These are phyloP conservation scores for Drosophila anomalata DNA, from an alignment of 2,888 invertebrate genomes.

Conservation along the genomic window DNA sequence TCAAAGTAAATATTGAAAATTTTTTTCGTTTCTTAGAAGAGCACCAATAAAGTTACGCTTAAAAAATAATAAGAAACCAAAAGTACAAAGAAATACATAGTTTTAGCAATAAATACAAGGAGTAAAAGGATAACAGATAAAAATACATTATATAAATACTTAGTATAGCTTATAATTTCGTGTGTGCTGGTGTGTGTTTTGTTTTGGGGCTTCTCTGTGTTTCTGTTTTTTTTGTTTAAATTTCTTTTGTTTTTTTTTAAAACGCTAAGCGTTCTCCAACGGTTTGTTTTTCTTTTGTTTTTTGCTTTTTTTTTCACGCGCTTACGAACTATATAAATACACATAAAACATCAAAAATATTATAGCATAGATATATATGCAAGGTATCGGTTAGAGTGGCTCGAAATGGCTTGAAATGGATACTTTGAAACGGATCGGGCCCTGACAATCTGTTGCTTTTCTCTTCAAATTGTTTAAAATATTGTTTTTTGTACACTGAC, in stretches of 20 bases:
- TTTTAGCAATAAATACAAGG: slow-evolving; percentile 39
- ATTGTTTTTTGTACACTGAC: not conserved
- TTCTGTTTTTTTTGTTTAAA: slow-evolving; percentile 23
- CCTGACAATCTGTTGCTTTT: not conserved
- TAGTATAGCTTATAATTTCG: slow-evolving; percentile 45
- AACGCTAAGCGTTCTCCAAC: slow-evolving; percentile 77
- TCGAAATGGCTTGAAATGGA: not conserved
- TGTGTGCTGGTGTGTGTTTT: slow-evolving; percentile 27
- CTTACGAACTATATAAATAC: slow-evolving; percentile 77
- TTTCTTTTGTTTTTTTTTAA: slow-evolving; percentile 56
- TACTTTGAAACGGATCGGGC: not conserved
- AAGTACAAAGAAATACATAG: slow-evolving; percentile 9
- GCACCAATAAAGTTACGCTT: slow-evolving; percentile 73
- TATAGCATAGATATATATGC: slow-evolving; percentile 53
- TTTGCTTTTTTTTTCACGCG: slow-evolving; percentile 41
- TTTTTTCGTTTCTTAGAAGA: slow-evolving; percentile 53
- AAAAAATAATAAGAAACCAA: slow-evolving; percentile 56
- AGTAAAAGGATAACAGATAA: slow-evolving; percentile 43
- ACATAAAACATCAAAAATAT: slow-evolving; percentile 79
- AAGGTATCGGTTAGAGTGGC: slow-evolving; percentile 16
- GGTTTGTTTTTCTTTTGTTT: slow-evolving; percentile 44
- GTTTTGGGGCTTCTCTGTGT: slow-evolving; percentile 14
- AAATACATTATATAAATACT: slow-evolving; percentile 48
- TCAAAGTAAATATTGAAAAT: slow-evolving; percentile 28
- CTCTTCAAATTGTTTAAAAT: not conserved